Percentiles rank a stretch among this genome's conserved stretches.
phyloP scores from a whole-genome alignment of 2,888 invertebrate genomes.

The Ectobius pallidus region DNA sequence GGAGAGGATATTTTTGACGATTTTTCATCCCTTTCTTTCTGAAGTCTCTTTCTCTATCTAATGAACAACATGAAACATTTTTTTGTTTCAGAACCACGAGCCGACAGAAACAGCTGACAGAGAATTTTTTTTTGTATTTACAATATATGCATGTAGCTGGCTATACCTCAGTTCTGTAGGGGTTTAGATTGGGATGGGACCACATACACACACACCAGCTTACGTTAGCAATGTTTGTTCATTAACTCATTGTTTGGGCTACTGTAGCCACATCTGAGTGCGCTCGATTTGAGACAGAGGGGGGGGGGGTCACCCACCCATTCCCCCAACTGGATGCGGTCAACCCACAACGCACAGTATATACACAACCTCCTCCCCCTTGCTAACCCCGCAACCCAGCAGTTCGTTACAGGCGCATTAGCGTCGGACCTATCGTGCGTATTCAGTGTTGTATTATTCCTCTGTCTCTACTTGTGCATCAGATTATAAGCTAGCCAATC shows the following conservation, averaged over 20 bases:
- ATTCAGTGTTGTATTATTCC: slow-evolving; percentile 13
- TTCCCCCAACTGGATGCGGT: slow-evolving; percentile 8
- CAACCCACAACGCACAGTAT: slow-evolving; percentile 11
- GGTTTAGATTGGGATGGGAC: background rate
- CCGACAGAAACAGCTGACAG: slow-evolving; percentile 27
- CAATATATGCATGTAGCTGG: background rate
- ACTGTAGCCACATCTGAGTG: slow-evolving; percentile 17
- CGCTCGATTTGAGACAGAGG: slow-evolving; percentile 22
- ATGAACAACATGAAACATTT: background rate
- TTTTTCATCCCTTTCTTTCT: slow-evolving; percentile 1
- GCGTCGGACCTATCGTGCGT: background rate
- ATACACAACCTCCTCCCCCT: background rate
- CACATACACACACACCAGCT: background rate
- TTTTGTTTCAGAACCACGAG: slow-evolving; percentile 1
- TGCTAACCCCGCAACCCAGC: background rate
- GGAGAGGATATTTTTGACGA: background rate
- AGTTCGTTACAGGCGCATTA: slow-evolving; percentile 17
- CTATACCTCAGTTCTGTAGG: too few species aligned
- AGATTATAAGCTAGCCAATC: slow-evolving; percentile 5
- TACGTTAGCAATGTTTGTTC: slow-evolving; percentile 31
- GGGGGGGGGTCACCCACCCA: too few species aligned
- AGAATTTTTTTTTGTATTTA: slow-evolving; percentile 7
- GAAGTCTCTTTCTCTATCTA: background rate
- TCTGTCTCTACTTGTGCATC: background rate
- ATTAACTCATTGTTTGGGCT: slow-evolving; percentile 30